Percentiles rank a stretch among this genome's conserved stretches.
Conservation (phyloP, 2,113 vertebrate species). For the Vidua macroura region DNA sequence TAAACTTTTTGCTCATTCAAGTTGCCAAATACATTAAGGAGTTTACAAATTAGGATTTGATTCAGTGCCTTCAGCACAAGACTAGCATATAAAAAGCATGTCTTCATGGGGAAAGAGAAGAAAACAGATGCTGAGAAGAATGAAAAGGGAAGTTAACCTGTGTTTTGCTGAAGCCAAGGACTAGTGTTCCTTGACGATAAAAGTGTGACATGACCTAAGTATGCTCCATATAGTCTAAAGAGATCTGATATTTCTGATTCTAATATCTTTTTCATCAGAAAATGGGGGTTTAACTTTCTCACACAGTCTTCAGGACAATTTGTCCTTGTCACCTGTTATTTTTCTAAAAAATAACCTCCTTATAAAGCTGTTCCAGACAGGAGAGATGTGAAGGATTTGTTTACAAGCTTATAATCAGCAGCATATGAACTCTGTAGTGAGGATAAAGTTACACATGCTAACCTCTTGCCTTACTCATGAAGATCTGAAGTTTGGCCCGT, state of each 20-base stretch:
- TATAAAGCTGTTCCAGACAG: slow-evolving; percentile 3
- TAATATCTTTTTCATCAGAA: neutral
- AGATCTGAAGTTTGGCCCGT: slow-evolving; percentile 47
- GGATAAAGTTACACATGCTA: slow-evolving; percentile 43
- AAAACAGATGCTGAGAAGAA: neutral
- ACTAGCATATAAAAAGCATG: neutral
- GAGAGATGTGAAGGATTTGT: slow-evolving; percentile 33
- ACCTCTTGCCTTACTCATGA: slow-evolving; percentile 45
- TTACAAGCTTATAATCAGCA: slow-evolving; percentile 60
- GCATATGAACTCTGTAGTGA: slow-evolving; percentile 30
- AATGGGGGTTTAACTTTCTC: neutral
- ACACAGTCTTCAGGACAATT: neutral
- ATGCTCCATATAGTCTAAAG: neutral
- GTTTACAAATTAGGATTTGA: neutral
- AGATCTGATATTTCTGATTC: neutral
- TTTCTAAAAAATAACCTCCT: neutral
- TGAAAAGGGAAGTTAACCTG: neutral
- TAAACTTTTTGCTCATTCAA: neutral
- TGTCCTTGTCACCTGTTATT: slow-evolving; percentile 34
- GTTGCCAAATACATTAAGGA: accelerated
- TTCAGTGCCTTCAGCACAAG: neutral
- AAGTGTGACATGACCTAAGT: neutral
- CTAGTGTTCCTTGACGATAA: neutral
- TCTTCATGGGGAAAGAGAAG: neutral
- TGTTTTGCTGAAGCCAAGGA: neutral